These are phyloP conservation scores for Achlya flavicornis DNA, from an alignment of 2,888 invertebrate species.

Conservation along the genomic window DNA sequence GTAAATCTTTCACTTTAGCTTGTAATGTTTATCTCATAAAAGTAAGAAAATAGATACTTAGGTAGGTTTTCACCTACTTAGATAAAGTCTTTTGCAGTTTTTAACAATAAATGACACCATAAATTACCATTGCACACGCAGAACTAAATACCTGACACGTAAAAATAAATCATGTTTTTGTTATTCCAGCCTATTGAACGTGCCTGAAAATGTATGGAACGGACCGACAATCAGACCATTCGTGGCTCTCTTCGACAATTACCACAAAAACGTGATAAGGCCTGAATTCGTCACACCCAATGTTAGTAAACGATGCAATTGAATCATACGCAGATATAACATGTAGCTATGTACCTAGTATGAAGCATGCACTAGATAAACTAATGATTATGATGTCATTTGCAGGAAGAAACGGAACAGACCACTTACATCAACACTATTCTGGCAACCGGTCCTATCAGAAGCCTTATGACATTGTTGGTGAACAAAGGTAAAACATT, in stretches of 20 bases:
- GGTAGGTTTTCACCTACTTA: too few species aligned
- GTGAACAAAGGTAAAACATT: constrained; percentile 80
- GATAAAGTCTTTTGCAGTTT: too few species aligned
- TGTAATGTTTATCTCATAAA: too few species aligned
- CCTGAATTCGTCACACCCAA: constrained; percentile 87
- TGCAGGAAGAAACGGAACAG: constrained; percentile 87
- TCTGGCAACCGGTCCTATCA: constrained; percentile 88
- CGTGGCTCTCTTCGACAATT: constrained; percentile 89
- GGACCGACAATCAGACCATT: constrained; percentile 88
- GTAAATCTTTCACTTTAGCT: too few species aligned
- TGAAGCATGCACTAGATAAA: constrained; percentile 40
- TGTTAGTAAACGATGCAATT: constrained; percentile 54
- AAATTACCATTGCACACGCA: background rate
- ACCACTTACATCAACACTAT: constrained; percentile 88
- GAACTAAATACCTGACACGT: background rate
- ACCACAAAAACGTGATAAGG: constrained; percentile 86
- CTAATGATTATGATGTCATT: constrained; percentile 55
- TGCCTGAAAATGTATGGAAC: constrained; percentile 86
- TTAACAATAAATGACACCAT: background rate
- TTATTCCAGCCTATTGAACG: constrained; percentile 85
- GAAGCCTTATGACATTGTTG: constrained; percentile 86
- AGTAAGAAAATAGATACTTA: too few species aligned
- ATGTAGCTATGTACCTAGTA: background rate
- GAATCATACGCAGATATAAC: constrained; percentile 19
- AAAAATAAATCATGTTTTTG: constrained; percentile 3